These are phyloP conservation scores for Tricholauxania praeusta DNA, from an alignment of 2,888 invertebrate species.

Conservation along the genomic window DNA sequence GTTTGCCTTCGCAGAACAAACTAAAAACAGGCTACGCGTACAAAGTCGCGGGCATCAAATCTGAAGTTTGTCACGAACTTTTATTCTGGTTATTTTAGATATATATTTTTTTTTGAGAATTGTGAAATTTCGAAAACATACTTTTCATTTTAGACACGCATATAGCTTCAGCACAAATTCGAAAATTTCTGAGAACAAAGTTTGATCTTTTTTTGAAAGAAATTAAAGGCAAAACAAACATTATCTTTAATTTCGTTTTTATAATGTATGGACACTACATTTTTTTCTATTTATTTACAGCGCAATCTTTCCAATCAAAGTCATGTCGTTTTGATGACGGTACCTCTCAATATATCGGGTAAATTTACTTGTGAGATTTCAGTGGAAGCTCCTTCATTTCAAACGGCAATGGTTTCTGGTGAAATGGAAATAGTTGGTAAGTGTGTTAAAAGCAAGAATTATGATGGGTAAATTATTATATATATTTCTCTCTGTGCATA, in stretches of 20 bases:
- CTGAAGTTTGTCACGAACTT: no score
- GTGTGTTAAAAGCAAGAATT: constrained; percentile 47
- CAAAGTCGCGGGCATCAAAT: no score
- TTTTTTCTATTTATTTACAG: constrained; percentile 49
- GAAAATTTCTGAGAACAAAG: background rate
- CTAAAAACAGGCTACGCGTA: no score
- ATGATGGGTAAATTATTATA: no score
- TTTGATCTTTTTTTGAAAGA: background rate
- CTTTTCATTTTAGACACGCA: constrained; percentile 18
- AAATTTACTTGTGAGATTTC: constrained; percentile 69
- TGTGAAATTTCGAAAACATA: background rate
- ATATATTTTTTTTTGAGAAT: constrained; percentile 8
- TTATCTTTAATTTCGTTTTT: background rate
- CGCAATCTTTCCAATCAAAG: constrained; percentile 68
- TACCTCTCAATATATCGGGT: constrained; percentile 67
- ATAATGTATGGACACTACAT: background rate
- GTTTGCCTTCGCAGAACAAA: no score
- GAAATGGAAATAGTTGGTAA: constrained; percentile 68
- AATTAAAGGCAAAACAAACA: no score
- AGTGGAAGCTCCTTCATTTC: constrained; percentile 67
- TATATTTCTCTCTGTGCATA: constrained; percentile 45
- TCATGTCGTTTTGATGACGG: constrained; percentile 67
- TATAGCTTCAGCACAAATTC: background rate
- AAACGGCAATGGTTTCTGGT: constrained; percentile 67
- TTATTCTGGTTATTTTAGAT: no score